Base-by-base conservation (phyloP, 2,888 invertebrate genomes). In the Kuschelorhynchus macadamiae region DNA sequence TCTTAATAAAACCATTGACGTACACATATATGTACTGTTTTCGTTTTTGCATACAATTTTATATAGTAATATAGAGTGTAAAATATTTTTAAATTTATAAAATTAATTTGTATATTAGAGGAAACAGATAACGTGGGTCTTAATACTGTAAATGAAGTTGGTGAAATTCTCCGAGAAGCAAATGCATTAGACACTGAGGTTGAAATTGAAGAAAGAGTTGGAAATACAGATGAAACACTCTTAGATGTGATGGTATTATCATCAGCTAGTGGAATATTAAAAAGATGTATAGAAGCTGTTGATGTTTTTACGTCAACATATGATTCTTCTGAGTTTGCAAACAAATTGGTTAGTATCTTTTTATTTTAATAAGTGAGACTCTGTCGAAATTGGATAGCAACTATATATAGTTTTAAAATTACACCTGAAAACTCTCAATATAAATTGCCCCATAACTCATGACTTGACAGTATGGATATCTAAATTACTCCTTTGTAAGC, bases 271-370 rank as follows among this genome's bases (percentile, higher is more conserved):
- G 72, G 71, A 39, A 63, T 81, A 25, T 70, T 81, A 42, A 77
- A 79, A 49, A 81, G 80, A 71, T 81, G 81, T 64, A 72, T 81
- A 12, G 75, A 80, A 71, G 75, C 80, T 39, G 75, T 83, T 8
- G 79, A 82, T 73, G 75, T 80, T 21, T 85, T 85, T 66, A 80
- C 83, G 14, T 84, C 86, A 62, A 80, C 81, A 0, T 88, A 88
- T 67, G 86, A 87, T 67, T 81, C 81, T 11, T 81, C 81, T 32
- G 86, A 86, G 59, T 83, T 88, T 49, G 85, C 86, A 0, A 71
- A 77, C 16, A 85, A 85, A 74, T 84, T 88, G 72, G 87, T 88
- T 76, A 21, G 61, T 53, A 11, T 12, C 7, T 30, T 30, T n/a
- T n/a, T n/a, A n/a, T n/a, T n/a, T n/a, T n/a, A n/a, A n/a, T n/a